These are phyloP conservation scores for Macrotrachela quadricornifera DNA, from an alignment of 1,140 invertebrate genomes.

Conservation along the genomic window DNA sequence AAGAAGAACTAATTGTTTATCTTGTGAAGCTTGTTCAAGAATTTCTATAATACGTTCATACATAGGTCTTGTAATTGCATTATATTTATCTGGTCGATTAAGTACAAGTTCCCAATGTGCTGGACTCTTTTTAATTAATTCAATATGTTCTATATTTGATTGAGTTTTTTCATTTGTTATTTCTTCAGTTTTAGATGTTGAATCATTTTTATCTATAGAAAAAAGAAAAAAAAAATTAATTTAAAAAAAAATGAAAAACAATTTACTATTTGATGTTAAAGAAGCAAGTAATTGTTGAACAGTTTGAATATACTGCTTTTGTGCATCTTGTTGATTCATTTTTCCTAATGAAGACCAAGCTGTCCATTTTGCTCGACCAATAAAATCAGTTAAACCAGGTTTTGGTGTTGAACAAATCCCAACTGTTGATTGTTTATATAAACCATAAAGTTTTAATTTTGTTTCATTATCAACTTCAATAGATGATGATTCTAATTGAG, in stretches of 20 bases:
- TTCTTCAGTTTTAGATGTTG: background rate
- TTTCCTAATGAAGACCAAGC: constrained; percentile 37
- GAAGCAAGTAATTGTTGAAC: background rate
- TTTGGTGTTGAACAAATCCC: constrained; percentile 35
- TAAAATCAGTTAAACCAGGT: constrained; percentile 41
- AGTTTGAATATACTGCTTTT: background rate
- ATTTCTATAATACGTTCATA: constrained; percentile 42
- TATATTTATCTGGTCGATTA: constrained; percentile 4
- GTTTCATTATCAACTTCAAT: constrained; percentile 32
- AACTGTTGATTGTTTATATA: constrained; percentile 39
- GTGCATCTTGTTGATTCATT: background rate
- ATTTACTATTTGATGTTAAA: no score
- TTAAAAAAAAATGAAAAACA: no score
- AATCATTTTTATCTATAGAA: background rate
- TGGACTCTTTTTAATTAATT: no score
- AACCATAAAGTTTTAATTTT: constrained; percentile 40
- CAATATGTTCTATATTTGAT: background rate
- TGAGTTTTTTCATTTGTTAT: background rate
- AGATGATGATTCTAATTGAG: no score
- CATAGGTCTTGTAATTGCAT: constrained; percentile 30
- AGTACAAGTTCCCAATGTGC: no score
- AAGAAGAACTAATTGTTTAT: constrained; percentile 40
- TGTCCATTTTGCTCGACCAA: constrained; percentile 41
- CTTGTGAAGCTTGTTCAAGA: constrained; percentile 42
- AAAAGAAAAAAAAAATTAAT: no score